Evolutionary conservation across 2,888 invertebrate genomes (phyloP).

Genomic region (Drosophila greeni): DNA sequence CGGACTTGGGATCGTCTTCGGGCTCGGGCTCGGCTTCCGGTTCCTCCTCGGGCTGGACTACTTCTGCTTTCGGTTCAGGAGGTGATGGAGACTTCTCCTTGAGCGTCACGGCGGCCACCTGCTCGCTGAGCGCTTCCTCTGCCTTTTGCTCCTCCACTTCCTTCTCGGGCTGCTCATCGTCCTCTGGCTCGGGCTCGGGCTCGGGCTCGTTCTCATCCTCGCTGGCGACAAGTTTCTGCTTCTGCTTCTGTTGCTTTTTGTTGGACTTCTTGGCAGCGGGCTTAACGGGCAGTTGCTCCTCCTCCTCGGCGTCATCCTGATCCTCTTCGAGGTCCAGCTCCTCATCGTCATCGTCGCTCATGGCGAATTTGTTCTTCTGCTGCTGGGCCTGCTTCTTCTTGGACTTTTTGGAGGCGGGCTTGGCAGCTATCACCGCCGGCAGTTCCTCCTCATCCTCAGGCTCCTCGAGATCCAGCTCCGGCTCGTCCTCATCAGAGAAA

Average conservation of each 20-base stretch:
- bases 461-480: conserved; percentile 42
- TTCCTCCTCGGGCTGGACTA: neutral
- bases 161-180: conserved; percentile 23
- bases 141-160: conserved; percentile 20
- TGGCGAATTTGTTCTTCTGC: conserved; percentile 45
- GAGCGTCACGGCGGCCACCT: conserved; percentile 32
- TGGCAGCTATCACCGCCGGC: conserved; percentile 44
- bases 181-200: conserved; percentile 12
- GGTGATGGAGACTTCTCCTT: conserved; percentile 10
- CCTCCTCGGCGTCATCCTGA: conserved; percentile 41
- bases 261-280: conserved; percentile 21
- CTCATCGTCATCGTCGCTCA: conserved; percentile 32
- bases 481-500: conserved; percentile 74
- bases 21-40: neutral
- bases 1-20: conserved; percentile 29
- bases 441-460: conserved; percentile 44
- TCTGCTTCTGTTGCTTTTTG: conserved; percentile 22
- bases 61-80: neutral
- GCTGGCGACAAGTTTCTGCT: conserved; percentile 34
- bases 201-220: conserved; percentile 20
- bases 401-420: conserved; percentile 72
- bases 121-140: conserved; percentile 16
- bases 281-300: conserved; percentile 13
- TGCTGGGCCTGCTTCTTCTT: conserved; percentile 65
- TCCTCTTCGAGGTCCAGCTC: conserved; percentile 54